Percentiles rank a stretch among this genome's conserved stretches.
phyloP scores from a whole-genome alignment of 2,797 vertebrate genomes.

The Coccyzus lansbergi region DNA sequence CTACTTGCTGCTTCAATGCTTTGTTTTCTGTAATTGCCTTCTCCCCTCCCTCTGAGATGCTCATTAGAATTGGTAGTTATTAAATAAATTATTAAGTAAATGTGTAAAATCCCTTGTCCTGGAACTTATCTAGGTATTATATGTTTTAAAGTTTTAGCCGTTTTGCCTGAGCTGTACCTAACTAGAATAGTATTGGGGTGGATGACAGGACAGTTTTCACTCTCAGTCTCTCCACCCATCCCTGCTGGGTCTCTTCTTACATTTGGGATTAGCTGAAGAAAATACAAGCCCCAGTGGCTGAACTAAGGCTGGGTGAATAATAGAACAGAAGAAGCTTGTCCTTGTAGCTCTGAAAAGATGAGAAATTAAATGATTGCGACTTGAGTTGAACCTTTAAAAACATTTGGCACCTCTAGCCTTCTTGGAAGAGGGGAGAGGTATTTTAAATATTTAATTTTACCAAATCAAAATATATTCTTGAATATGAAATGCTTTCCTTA shows the following conservation, averaged over 20 bases:
- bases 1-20: background rate
- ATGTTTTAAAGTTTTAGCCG: background rate
- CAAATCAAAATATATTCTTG: background rate
- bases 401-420: background rate
- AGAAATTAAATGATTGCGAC: background rate
- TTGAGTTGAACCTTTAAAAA: background rate
- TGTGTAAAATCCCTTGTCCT: background rate
- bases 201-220: background rate
- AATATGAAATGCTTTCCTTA: background rate
- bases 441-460: background rate
- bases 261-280: background rate
- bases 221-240: too few species aligned
- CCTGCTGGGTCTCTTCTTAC: background rate
- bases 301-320: background rate
- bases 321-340: background rate
- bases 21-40: background rate
- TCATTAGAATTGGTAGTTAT: background rate
- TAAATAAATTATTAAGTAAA: background rate
- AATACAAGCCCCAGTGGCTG: background rate
- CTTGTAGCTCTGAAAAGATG: background rate
- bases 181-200: background rate
- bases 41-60: accelerated
- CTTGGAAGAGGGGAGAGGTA: background rate
- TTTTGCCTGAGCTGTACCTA: background rate
- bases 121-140: too few species aligned